Base-by-base conservation (phyloP, 1,140 invertebrate genomes). In the Drosophila hydei region DNA sequence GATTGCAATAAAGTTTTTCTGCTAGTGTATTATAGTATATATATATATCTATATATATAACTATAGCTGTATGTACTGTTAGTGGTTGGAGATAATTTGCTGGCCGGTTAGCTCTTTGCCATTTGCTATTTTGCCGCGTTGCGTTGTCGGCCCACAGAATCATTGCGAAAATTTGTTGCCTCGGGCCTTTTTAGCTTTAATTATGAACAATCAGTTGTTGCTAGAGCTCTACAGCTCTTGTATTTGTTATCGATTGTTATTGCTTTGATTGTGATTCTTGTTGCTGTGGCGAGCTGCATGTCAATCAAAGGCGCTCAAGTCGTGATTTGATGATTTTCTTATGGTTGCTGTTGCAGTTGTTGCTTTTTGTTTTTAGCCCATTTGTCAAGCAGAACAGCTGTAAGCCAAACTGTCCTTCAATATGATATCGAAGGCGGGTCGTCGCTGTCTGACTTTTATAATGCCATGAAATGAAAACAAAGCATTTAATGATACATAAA, bases 251-350 rank as follows among this genome's bases (percentile, higher is more conserved):
- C 38, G 38, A 42, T 42, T 42, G n/a, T 42, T 14, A 16, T 42
- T 63, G 45, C 42, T 75, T 33, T 33, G 30, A 33, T 33, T 33
- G 30, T 33, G 30, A 6, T 21, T 52, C 21, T 27, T 54, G 43
- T 75, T 58, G 69, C 59, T 63, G 56, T 78, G 65, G 67, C 70
- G 71, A 77, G 76, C 72, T 76, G 80, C 77, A 84, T 87, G 81
- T 87, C 81, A 87, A 87, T 87, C 81, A 87, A 88, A 88, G 76
- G 65, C 69, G 75, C 75, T 81, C 74, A 77, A 88, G 78, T 87
- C 81, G 81, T 87, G 81, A 87, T 81, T 87, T 88, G 83, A 85
- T 85, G 81, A 88, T 85, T 85, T 85, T 87, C 33, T 75, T 59
- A 55, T 64, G n/a, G n/a, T n/a, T n/a, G n/a, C n/a, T 68, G 38